These are phyloP conservation scores for Triops longicaudatus DNA, from an alignment of 1,140 invertebrate genomes.

Conservation along the genomic window DNA sequence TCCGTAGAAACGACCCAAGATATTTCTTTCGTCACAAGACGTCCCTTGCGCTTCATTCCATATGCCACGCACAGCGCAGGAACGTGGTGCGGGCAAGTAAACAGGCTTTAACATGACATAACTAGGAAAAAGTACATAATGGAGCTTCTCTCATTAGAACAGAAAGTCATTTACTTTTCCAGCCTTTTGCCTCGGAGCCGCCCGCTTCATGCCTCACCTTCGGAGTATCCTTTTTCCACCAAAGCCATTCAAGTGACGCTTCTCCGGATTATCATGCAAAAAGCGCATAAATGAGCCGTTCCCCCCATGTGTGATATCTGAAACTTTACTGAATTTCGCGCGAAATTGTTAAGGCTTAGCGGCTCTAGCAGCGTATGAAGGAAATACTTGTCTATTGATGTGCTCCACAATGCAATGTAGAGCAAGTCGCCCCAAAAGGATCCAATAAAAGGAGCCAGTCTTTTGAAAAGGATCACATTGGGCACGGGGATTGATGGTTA, in stretches of 20 bases:
- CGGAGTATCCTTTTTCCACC: background rate
- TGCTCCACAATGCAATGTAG: background rate
- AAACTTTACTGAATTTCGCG: background rate
- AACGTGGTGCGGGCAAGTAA: conserved; percentile 10
- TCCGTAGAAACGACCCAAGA: background rate
- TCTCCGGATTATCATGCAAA: background rate
- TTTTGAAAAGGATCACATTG: background rate
- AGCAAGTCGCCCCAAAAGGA: background rate
- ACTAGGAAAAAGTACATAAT: background rate
- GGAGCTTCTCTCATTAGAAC: background rate
- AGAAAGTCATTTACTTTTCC: background rate
- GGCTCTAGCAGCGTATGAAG: background rate
- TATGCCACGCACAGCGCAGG: background rate
- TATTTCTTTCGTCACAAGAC: background rate
- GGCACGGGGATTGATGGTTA: conserved; percentile 14
- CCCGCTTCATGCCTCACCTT: background rate
- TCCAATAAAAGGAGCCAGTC: background rate
- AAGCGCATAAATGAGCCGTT: background rate
- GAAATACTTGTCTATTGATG: conserved; percentile 1
- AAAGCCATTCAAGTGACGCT: background rate
- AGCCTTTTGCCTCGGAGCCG: background rate
- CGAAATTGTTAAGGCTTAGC: background rate
- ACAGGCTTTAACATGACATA: conserved; percentile 8
- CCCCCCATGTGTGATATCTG: background rate
- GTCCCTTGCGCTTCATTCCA: background rate